These are phyloP conservation scores for Danio choprae DNA, from an alignment of 2,797 vertebrate species.

Conservation along the genomic window DNA sequence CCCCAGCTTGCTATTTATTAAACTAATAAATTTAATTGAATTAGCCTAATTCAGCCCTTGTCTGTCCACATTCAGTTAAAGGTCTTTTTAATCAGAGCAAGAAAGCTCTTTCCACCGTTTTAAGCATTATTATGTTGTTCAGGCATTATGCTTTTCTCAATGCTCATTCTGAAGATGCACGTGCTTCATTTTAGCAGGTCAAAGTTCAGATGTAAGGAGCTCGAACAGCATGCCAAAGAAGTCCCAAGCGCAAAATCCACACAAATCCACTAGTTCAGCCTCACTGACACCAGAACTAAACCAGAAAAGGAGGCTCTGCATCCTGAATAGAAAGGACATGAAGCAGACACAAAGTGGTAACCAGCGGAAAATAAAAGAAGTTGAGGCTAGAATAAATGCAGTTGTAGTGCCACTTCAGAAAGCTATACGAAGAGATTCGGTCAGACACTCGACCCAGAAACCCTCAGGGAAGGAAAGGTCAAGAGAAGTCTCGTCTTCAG, in stretches of 20 bases:
- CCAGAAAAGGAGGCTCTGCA: background rate
- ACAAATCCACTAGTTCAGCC: background rate
- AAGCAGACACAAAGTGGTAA: background rate
- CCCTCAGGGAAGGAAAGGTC: background rate
- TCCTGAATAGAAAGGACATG: slow-evolving; percentile 1
- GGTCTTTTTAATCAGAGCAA: slow-evolving; percentile 16
- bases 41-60: slow-evolving; percentile 34
- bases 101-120: slow-evolving; percentile 24
- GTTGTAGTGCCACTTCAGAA: background rate
- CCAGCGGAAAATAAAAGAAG: background rate
- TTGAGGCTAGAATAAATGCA: background rate
- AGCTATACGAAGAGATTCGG: slow-evolving; percentile 14
- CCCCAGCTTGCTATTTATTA: slow-evolving; percentile 45
- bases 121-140: slow-evolving; percentile 41
- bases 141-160: slow-evolving; percentile 22
- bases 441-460: background rate
- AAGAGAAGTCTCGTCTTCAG: background rate
- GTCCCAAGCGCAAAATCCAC: slow-evolving; percentile 7
- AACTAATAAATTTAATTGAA: slow-evolving; percentile 50
- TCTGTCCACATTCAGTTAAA: slow-evolving; percentile 29
- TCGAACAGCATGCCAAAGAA: slow-evolving; percentile 45
- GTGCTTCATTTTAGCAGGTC: slow-evolving; percentile 60
- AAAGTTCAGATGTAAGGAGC: background rate
- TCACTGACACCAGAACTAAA: background rate
- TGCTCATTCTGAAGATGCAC: slow-evolving; percentile 30